Evolutionary conservation across 2,113 vertebrate genomes (phyloP), one percentile per base, ranked within the genome.

Genomic region (Hyaena hyaena): DNA sequence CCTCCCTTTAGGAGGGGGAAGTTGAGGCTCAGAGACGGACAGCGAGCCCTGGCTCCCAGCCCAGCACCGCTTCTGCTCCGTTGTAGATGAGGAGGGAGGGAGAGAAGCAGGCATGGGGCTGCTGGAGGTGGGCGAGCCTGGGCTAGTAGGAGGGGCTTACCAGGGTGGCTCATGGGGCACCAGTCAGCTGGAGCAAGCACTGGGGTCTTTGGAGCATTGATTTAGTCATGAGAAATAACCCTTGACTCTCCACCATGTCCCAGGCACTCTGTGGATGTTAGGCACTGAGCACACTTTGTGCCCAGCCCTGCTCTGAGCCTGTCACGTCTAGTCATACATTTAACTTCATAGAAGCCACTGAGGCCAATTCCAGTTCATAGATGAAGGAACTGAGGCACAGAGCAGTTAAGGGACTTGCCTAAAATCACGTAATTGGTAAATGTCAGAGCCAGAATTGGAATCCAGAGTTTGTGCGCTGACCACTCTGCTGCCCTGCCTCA

Each of bases 31-130:
- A 26, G 16, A 77, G 45, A 3, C 6, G 4, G 48, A 4, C 0
- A 4, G 21, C n/a, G 66, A 31, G 16, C 45, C 11, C 73, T 21
- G 26, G 33, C 45, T 87, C 63, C 17, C 45, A 33, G 80, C 31
- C 80, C 81, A 48, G 74, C 15, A 23, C 48, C 1, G 0, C 21
- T 50, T 80, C 28, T 12, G 55, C 55, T 48, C n/a, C 10, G 3
- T 58, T 35, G 4, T 39, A 15, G 31, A 39, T 0, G 43, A 17
- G 33, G 7, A 1, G 1, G 5, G 7, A 17, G 31, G 4, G 12
- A 7, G 10, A 4, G 28, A 61, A 63, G 31, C 24, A 1, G 61
- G n/a, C 2, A 2, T 2, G n/a, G n/a, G 21, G 43, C 39, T 50
- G 43, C 14, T 45, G 15, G 39, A 58, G n/a, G 8, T 23, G 3